Evolutionary conservation across 2,797 vertebrate species (phyloP).

Genomic region (Antennarius maculatus): DNA sequence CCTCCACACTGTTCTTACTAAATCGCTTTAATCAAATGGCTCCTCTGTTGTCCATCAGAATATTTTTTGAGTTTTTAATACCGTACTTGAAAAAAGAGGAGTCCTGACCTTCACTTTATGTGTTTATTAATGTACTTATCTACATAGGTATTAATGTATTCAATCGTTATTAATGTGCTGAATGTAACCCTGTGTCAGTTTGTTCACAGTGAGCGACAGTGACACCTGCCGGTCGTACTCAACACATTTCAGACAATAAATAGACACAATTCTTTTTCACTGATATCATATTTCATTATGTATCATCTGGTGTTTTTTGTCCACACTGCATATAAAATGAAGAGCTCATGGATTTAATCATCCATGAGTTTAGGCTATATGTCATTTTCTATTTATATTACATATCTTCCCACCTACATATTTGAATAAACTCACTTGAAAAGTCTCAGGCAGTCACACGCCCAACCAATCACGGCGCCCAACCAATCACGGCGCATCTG

Average conservation of each 20-base stretch:
- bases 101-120: neutral
- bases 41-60: neutral
- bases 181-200: neutral
- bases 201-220: neutral
- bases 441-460: too few relatives aligned
- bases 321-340: neutral
- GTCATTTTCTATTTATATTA: neutral
- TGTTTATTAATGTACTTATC: too few relatives aligned
- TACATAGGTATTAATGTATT: neutral
- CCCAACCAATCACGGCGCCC: too few relatives aligned
- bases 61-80: conserved; percentile 1
- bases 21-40: conserved; percentile 11
- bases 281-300: neutral
- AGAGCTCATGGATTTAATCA: neutral
- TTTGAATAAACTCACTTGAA: too few relatives aligned
- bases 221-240: conserved; percentile 50
- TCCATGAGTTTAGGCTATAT: neutral
- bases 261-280: neutral
- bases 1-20: conserved; percentile 44
- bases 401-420: neutral
- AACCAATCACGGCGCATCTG: too few relatives aligned
- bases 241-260: conserved; percentile 11
- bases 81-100: neutral
- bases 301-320: neutral
- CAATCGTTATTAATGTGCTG: neutral